Evolutionary conservation across 2,888 invertebrate species (phyloP).

Genomic region (Euplagia quadripunctaria): DNA sequence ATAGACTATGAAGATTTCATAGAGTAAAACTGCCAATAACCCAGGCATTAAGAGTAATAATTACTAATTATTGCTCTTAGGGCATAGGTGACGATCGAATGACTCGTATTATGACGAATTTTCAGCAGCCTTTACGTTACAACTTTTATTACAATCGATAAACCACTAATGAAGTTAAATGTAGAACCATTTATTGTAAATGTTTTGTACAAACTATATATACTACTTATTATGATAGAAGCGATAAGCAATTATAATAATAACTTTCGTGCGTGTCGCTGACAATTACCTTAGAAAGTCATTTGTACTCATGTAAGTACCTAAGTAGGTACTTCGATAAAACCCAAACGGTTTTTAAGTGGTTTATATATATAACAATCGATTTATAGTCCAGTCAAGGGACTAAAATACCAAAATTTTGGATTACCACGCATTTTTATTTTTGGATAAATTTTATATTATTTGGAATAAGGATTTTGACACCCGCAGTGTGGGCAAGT

Average conservation of each 20-base stretch:
- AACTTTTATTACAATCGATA: not conserved
- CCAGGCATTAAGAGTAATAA: no score
- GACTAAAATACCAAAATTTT: no score
- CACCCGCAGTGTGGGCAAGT: no score
- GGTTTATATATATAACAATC: not conserved
- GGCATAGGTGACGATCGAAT: not conserved
- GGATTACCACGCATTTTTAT: no score
- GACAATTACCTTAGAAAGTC: not conserved
- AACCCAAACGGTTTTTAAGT: not conserved
- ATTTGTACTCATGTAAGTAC: no score
- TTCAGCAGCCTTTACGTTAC: not conserved
- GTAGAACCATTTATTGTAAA: not conserved
- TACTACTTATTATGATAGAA: not conserved
- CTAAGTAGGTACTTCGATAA: not conserved
- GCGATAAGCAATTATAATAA: not conserved
- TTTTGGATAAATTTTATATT: no score
- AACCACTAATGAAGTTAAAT: not conserved
- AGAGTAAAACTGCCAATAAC: slow-evolving; percentile 30
- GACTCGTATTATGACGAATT: not conserved
- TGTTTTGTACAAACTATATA: no score
- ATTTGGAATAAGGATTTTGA: no score
- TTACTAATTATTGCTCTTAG: no score
- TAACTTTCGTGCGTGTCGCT: slow-evolving; percentile 1
- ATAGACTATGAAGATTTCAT: slow-evolving; percentile 26
- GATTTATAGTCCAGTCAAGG: no score